These are phyloP conservation scores for Drosophila kepulauana DNA, from an alignment of 1,140 invertebrate genomes.

Conservation along the genomic window DNA sequence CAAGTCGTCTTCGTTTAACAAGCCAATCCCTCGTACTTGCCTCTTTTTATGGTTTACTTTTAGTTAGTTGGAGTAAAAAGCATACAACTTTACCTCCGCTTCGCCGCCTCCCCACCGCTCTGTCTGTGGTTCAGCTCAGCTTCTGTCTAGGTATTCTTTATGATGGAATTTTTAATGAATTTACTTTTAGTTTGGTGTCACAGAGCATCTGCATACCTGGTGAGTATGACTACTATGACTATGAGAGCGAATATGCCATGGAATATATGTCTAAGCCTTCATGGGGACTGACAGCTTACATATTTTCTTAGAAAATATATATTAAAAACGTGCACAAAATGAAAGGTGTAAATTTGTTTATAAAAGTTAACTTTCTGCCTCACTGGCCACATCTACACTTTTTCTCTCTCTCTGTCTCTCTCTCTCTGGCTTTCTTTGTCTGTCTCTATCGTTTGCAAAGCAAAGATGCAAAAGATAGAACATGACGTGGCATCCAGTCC, in stretches of 20 bases:
- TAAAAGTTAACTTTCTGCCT: slow-evolving; percentile 60
- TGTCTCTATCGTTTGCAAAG: slow-evolving; percentile 4
- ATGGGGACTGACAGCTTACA: slow-evolving; percentile 49
- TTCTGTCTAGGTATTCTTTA: slow-evolving; percentile 64
- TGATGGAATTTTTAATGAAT: slow-evolving; percentile 83
- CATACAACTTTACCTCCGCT: slow-evolving; percentile 49
- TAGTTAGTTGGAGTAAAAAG: slow-evolving; percentile 76
- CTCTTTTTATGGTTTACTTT: slow-evolving; percentile 75
- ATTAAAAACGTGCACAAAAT: slow-evolving; percentile 68
- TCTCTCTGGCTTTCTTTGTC: neutral
- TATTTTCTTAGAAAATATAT: slow-evolving; percentile 56
- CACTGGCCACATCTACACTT: slow-evolving; percentile 30
- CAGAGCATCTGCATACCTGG: slow-evolving; percentile 52
- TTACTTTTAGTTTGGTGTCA: slow-evolving; percentile 79
- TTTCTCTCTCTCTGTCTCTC: neutral
- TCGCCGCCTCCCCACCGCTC: neutral
- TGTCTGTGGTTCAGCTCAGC: slow-evolving; percentile 31
- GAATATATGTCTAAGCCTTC: slow-evolving; percentile 32
- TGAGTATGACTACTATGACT: neutral
- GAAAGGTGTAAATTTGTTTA: slow-evolving; percentile 80
- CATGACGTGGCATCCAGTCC: slow-evolving; percentile 49
- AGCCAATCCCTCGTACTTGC: slow-evolving; percentile 15
- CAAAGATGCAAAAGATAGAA: slow-evolving; percentile 48
- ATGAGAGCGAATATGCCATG: slow-evolving; percentile 5
- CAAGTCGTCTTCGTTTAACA: neutral